Evolutionary conservation across 2,888 invertebrate genomes (phyloP).

Genomic region (Leptopilina drosophilae): DNA sequence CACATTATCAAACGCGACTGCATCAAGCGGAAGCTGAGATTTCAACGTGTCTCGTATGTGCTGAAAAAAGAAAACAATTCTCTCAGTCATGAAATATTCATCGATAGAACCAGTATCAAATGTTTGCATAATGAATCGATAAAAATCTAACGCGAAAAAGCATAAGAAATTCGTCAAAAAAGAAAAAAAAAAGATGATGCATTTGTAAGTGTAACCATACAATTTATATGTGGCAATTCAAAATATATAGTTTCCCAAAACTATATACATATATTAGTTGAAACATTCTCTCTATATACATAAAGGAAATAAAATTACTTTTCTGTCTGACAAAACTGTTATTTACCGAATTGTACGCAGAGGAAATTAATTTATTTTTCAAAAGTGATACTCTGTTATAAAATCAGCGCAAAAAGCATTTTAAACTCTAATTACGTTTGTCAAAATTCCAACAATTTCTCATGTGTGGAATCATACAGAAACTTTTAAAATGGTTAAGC

Average conservation of each 20-base stretch:
- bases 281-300: no score
- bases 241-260: neutral
- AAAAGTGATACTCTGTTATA: neutral
- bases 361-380: constrained; percentile 6
- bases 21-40: constrained; percentile 34
- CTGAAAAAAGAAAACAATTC: constrained; percentile 34
- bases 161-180: neutral
- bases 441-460: neutral
- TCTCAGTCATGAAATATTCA: constrained; percentile 35
- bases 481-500: neutral
- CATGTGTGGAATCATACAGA: neutral
- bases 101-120: constrained; percentile 12
- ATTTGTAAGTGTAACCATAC: neutral
- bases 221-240: neutral
- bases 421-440: neutral
- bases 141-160: constrained; percentile 23
- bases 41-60: constrained; percentile 1
- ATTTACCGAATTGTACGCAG: neutral
- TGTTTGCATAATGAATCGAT: constrained; percentile 37
- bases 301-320: no score
- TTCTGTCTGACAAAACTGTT: neutral
- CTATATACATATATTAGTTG: neutral
- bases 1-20: constrained; percentile 34
- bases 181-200: constrained; percentile 3
- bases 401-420: neutral